Base-by-base conservation (phyloP, 2,888 invertebrate species). In the Cataglyphis livida region DNA sequence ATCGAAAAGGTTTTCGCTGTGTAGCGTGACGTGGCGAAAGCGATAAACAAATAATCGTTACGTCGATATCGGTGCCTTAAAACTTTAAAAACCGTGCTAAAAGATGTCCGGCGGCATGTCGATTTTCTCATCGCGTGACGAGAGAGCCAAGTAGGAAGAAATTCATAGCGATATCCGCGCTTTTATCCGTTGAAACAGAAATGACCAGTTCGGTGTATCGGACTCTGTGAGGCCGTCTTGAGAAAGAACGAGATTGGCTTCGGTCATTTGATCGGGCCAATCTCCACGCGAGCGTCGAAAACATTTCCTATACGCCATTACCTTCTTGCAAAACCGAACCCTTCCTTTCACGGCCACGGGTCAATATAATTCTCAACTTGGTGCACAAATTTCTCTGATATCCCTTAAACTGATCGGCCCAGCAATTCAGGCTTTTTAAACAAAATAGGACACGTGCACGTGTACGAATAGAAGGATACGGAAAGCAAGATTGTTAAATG, bases 211-310 rank as follows among this genome's bases (percentile, higher is more conserved):
- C 28, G 15, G 18, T 70, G 41, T 62, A 57, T 70, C 73, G 28
- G 48, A 38, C 10, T n/a, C 35, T 4, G 81, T 2, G 84, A 48
- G 66, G 54, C 57, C 65, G 64, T 51, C 61, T 70, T 74, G 74
- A 76, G 78, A 76, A 83, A 73, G 81, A 61, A 82, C 70, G 75
- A 85, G 76, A 90, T 87, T 85, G 85, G 74, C 61, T 65, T 21
- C 44, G 66, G 51, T 12, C 83, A 83, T 84, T 83, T 84, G 79
- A 86, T 87, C 82, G 85, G 44, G 28, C 41, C 88, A 85, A 89
- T 85, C 79, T 85, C 74, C 79, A 15, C 85, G 66, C 18, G 83
- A 76, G 76, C 66, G 66, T 74, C 82, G 76, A 79, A 83, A 81
- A 76, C 83, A 90, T 89, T 85, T 68, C 61, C 59, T 59, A 70